Evolutionary conservation across 2,888 invertebrate genomes (phyloP), one percentile per base, ranked within the genome.

Genomic region (Volucella zonaria): DNA sequence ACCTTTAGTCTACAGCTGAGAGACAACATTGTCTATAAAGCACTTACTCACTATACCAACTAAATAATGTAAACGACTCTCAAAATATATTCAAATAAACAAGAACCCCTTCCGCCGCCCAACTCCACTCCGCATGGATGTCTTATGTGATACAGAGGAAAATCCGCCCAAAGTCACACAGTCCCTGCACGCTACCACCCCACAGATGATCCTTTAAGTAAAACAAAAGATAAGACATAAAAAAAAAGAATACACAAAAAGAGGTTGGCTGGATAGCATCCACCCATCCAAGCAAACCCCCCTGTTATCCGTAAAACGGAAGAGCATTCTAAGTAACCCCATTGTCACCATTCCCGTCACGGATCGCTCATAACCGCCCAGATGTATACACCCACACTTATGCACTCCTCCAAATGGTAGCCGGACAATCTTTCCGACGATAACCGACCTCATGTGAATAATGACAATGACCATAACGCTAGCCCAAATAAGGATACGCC

Each of bases 381-480:
- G 31, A 70, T 40, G 64, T 38, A 70, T n/a, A 74, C 62, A 73
- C 66, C 40, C 61, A 47, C 49, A 11, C 42, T 31, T 58, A 58
- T 42, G 15, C 58, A 58, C 15, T 23, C 43, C 18, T 15, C 38
- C 67, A 43, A 40, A n/a, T 43, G 40, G 2, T 49, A 52, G 47
- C n/a, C 70, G 64, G 47, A 23, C 43, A 14, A 45, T 14, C 42
- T 42, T 23, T 49, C 73, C 68, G 77, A 66, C 61, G 68, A 62
- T 43, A 74, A 62, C 56, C 75, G 68, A 61, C 59, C 79, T 75
- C 54, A 79, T 79, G 82, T 83, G 79, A 83, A 83, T 79, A 83
- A 83, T 71, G 80, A 61, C 80, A 83, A 83, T 80, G 80, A 76
- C 66, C 83, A 61, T 75, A 67, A 79, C 75, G 70, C 59, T 61